Conservation (phyloP, 2,888 invertebrate species). For the Dynastes hyllus region DNA sequence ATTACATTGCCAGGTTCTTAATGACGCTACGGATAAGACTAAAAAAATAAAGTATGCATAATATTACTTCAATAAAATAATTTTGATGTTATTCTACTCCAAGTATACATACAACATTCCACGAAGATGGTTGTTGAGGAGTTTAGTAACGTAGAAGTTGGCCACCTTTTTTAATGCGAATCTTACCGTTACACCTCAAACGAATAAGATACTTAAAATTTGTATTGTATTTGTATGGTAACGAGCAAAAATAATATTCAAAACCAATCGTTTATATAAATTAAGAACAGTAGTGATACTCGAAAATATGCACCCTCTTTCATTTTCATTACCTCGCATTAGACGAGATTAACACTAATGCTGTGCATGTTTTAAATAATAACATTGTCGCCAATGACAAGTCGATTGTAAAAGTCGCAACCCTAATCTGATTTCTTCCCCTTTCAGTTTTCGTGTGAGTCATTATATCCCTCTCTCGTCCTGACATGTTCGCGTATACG, state of each 20-base stretch:
- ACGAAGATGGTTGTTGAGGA: no score
- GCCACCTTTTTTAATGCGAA: background rate
- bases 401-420: slow-evolving; percentile 66
- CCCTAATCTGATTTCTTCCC: slow-evolving; percentile 72
- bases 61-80: no score
- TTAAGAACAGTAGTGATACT: slow-evolving; percentile 34
- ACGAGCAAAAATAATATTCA: slow-evolving; percentile 36
- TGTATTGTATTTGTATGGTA: background rate
- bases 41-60: no score
- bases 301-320: slow-evolving; percentile 54
- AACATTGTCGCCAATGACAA: slow-evolving; percentile 56
- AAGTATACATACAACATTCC: no score
- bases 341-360: slow-evolving; percentile 56
- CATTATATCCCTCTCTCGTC: slow-evolving; percentile 69
- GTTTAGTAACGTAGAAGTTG: no score
- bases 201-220: background rate
- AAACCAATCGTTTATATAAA: slow-evolving; percentile 28
- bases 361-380: slow-evolving; percentile 54
- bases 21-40: no score
- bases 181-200: background rate
- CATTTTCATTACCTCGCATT: slow-evolving; percentile 58
- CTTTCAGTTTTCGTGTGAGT: slow-evolving; percentile 71
- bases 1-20: no score
- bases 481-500: slow-evolving; percentile 54
- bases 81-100: no score